Conservation (phyloP, 2,888 invertebrate genomes). For the Lumbricus terrestris region DNA sequence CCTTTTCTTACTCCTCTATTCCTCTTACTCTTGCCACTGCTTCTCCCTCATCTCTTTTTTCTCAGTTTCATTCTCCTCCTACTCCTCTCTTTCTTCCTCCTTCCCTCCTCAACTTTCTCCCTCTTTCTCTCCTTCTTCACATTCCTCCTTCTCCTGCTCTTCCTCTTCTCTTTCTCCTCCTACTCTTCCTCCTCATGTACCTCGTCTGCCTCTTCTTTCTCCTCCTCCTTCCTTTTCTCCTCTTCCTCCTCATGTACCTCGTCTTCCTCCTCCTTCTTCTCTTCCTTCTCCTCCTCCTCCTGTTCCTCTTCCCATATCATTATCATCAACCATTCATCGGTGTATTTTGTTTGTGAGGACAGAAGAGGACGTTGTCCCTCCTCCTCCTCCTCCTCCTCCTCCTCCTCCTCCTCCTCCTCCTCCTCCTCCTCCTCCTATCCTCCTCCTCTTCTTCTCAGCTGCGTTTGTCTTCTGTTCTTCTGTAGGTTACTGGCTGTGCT, state of each 20-base stretch:
- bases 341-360: too few relatives aligned
- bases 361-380: too few relatives aligned
- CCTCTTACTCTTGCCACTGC: too few relatives aligned
- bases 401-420: too few relatives aligned
- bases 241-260: not conserved
- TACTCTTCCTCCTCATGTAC: not conserved
- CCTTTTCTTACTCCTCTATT: too few relatives aligned
- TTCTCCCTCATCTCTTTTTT: too few relatives aligned
- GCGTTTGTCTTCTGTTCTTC: not conserved
- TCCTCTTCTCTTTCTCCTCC: too few relatives aligned
- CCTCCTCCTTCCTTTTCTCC: not conserved
- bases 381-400: too few relatives aligned
- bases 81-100: not conserved
- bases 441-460: not conserved
- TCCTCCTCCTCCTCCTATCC: not conserved
- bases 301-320: too few relatives aligned
- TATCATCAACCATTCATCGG: too few relatives aligned
- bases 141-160: not conserved
- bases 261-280: not conserved
- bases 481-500: constrained; percentile 89
- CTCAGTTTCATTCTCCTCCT: not conserved
- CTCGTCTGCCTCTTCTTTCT: not conserved
- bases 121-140: not conserved
- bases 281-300: too few relatives aligned
- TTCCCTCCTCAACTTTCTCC: not conserved